Evolutionary conservation across 2,113 vertebrate species (phyloP), one percentile per base, ranked within the genome.

Genomic region (Indri indri): DNA sequence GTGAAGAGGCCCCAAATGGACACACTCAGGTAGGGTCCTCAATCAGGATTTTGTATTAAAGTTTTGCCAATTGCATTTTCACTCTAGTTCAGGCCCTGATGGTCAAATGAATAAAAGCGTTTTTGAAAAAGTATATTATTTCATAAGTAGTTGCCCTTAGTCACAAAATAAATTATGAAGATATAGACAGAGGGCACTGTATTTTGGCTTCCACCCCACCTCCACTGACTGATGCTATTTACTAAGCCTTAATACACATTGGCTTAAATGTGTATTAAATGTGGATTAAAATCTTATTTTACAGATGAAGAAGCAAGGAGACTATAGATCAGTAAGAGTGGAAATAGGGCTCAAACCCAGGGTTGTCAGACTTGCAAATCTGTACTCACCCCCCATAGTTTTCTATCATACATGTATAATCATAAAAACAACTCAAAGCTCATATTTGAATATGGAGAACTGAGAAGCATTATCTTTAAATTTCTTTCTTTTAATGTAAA

Each of bases 201-300:
- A n/a, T 73, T 2, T 65, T 40, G 76, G 23, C 34, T 22, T 6
- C 5, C 17, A 13, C 40, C 12, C 17, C 8, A 61, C 8, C 10
- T 52, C 22, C 45, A 83, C 52, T 73, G 30, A 65, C 59, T 71
- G 63, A 85, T 73, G 40, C 14, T 83, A 61, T 90, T 94, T 65
- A 66, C 34, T 63, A 77, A 63, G 37, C 11, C 11, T 90, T 91
- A 77, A 34, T 68, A 79, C 8, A 83, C 3, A 79, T 52, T 92
- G 68, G 14, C 11, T 81, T 57, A 88, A 63, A 88, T 94, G n/a
- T n/a, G n/a, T n/a, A n/a, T n/a, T n/a, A n/a, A n/a, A n/a, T n/a
- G n/a, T n/a, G n/a, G n/a, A n/a, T n/a, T n/a, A n/a, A n/a, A 89
- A 92, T 82, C 27, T 47, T 89, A 17, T 73, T 89, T 86, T 76